Evolutionary conservation across 2,113 vertebrate species (phyloP).

Genomic region (Grammomys dolichurus): DNA sequence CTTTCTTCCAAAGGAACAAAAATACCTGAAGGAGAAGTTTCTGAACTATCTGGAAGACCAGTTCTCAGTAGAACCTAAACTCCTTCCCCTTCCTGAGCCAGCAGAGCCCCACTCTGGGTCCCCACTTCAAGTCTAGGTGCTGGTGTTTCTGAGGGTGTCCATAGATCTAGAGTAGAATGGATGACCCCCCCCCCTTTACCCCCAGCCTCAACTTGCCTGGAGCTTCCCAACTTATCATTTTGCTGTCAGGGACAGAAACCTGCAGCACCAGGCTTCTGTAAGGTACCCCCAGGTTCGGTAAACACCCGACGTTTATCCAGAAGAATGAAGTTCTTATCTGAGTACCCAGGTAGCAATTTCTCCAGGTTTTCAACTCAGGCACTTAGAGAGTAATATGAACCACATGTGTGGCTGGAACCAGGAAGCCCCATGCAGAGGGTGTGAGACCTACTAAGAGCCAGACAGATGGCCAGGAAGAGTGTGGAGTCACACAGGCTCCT

Average conservation of each 20-base stretch:
- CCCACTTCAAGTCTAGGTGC: accelerated
- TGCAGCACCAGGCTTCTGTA: background rate
- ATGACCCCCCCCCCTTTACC: background rate
- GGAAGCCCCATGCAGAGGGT: background rate
- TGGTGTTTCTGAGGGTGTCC: background rate
- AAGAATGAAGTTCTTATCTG: conserved; percentile 3
- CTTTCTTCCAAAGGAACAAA: background rate
- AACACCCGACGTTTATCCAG: background rate
- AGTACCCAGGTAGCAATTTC: background rate
- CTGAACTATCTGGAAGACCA: background rate
- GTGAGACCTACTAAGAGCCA: background rate
- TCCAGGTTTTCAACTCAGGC: background rate
- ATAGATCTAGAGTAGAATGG: background rate
- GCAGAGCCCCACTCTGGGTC: background rate
- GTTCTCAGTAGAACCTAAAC: background rate
- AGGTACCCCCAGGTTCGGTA: background rate
- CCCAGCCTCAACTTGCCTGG: background rate
- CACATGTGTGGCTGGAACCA: background rate
- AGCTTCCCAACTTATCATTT: background rate
- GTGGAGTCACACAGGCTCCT: background rate
- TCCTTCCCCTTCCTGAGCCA: background rate
- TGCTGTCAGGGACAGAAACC: background rate
- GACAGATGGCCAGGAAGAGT: conserved; percentile 74
- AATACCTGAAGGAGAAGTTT: conserved; percentile 32
- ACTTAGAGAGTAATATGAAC: background rate